Conservation (phyloP, 2,113 vertebrate species). For the Rafetus swinhoei region DNA sequence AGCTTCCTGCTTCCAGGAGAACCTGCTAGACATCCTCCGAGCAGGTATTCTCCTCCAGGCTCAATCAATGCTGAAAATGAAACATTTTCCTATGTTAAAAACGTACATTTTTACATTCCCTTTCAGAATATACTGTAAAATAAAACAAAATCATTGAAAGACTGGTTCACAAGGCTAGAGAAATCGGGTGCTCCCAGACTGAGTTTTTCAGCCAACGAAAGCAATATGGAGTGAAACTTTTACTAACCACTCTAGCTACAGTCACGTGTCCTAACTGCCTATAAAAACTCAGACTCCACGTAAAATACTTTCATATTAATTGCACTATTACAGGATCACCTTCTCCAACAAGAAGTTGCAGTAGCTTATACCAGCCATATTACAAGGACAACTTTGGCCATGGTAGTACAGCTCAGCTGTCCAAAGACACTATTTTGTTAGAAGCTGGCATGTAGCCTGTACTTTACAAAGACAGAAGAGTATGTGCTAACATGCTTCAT, state of each 20-base stretch:
- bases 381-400: accelerated
- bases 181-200: neutral
- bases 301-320: neutral
- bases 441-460: too few relatives aligned
- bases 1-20: too few relatives aligned
- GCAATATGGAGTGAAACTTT: neutral
- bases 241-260: neutral
- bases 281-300: neutral
- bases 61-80: neutral
- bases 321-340: accelerated
- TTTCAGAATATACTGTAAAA: neutral
- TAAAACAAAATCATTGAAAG: neutral
- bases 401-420: accelerated
- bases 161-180: neutral
- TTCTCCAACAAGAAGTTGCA: neutral
- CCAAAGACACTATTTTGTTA: neutral
- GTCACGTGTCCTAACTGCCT: accelerated
- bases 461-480: too few relatives aligned
- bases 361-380: accelerated
- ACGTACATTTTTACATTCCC: neutral
- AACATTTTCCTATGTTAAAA: neutral
- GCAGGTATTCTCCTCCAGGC: too few relatives aligned
- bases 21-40: neutral
- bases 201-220: neutral
- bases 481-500: neutral